Base-by-base conservation (phyloP, 2,113 vertebrate genomes). In the Phyllopteryx taeniolatus region DNA sequence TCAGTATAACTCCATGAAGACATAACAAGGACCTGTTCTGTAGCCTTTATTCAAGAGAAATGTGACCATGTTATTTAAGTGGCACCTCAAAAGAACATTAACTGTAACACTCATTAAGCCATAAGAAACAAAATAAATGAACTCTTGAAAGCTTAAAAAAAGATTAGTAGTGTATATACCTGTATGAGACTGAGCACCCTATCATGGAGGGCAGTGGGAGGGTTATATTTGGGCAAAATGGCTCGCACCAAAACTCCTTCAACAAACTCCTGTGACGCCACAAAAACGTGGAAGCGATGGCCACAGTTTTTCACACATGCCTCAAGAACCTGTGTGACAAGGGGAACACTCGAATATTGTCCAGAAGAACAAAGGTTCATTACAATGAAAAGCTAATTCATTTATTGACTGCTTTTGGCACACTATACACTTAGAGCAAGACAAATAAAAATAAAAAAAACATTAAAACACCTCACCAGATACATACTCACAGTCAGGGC, bases 291-390 rank as follows among this genome's bases (percentile, higher is more conserved):
- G 86, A 99, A 98, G 70, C 97, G 94, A 76, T 96, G 95, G 27
- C 97, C 96, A 0, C 98, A 99, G 92, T 99, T 99, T 90, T 99
- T 99, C 76, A 99, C 98, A 0, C 98, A 99, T 0, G 96, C 92
- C 85, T 99, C 98, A 14, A 99, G 92, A 69, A 98, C 96, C 98
- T 99, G 70, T 19, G 20, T 2, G 46, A 71, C 20, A 73, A 39
- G 35, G 35, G 2, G 14, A 35, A 12, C 4, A 22, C 22, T 19
- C 0, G 3, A 43, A 1, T 53, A n/a, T 31, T 31, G 17, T 27
- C 63, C 63, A 19, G n/a, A 14, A 27, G 11, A 47, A 20, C 20
- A 66, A 22, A 43, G 61, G 8, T 63, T 20, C 5, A 10, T 11
- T 35, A 20, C 5, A 5, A 27, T 12, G 7, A 44, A 44, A 65